phyloP scores from a whole-genome alignment of 1,140 invertebrate species.

The Apis dorsata region DNA sequence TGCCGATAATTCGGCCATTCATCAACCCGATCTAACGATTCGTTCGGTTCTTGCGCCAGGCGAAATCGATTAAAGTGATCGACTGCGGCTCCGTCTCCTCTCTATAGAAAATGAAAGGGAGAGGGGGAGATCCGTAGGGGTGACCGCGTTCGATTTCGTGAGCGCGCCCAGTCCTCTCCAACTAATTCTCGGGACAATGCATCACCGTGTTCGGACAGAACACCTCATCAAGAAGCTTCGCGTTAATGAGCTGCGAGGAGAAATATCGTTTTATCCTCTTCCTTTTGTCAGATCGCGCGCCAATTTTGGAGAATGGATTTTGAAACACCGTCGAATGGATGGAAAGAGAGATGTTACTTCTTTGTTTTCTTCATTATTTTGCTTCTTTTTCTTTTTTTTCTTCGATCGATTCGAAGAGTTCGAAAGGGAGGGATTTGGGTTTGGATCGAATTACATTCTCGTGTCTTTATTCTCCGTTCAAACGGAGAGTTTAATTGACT shows the following conservation, averaged over 20 bases:
- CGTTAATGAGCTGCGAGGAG: slow-evolving; percentile 52
- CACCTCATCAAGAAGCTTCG: slow-evolving; percentile 55
- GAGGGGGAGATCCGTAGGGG: slow-evolving; percentile 41
- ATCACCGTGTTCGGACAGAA: slow-evolving; percentile 60
- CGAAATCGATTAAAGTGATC: slow-evolving; percentile 73
- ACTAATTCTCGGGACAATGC: slow-evolving; percentile 68
- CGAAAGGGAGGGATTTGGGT: not conserved
- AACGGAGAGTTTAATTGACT: not conserved
- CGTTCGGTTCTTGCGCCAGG: slow-evolving; percentile 64
- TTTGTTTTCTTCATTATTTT: not conserved
- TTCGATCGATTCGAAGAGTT: not conserved
- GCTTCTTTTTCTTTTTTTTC: too few relatives aligned
- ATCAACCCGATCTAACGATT: slow-evolving; percentile 68
- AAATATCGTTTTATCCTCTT: slow-evolving; percentile 25
- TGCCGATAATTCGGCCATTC: slow-evolving; percentile 71
- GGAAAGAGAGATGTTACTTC: not conserved
- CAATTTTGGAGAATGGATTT: slow-evolving; percentile 3
- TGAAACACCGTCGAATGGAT: not conserved
- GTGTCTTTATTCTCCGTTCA: not conserved
- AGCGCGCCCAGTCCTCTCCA: slow-evolving; percentile 27
- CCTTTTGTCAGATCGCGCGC: slow-evolving; percentile 20
- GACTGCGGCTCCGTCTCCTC: slow-evolving; percentile 52
- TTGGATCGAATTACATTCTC: not conserved
- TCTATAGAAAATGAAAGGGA: slow-evolving; percentile 43
- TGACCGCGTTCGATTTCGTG: slow-evolving; percentile 36